A percentile compares a stretch with the other conserved stretches of the same genome.
Evolutionary conservation across 2,113 vertebrate genomes (phyloP).

Genomic region (Spermophilus dauricus): DNA sequence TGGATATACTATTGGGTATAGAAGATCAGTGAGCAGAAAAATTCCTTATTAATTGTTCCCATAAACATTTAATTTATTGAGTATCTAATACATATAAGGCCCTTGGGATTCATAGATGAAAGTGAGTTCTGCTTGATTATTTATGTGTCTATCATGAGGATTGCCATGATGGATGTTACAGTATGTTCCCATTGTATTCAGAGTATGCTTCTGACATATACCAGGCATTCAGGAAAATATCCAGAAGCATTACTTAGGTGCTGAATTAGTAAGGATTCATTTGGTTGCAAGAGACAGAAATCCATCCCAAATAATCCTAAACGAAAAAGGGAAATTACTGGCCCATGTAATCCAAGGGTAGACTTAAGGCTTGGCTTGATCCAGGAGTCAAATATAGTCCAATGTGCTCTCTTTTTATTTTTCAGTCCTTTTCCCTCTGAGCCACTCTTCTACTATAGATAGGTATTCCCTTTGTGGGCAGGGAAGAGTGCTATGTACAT

Average conservation of each 20-base stretch:
- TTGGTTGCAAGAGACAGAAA: slow-evolving; percentile 16
- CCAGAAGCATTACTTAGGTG: not conserved
- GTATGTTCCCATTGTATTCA: not conserved
- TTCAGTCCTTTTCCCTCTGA: not conserved
- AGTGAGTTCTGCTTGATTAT: not conserved
- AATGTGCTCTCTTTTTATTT: not conserved
- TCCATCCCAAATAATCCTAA: not conserved
- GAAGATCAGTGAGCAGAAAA: not conserved
- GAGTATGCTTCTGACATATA: not conserved
- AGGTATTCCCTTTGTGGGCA: not conserved
- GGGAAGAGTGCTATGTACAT: not conserved
- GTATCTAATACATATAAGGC: not conserved
- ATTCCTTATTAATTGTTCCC: not conserved
- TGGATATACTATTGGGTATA: not conserved
- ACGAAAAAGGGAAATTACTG: not conserved
- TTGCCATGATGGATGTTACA: not conserved
- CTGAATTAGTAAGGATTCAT: not conserved
- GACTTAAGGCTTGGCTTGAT: not conserved
- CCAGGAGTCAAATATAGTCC: not conserved
- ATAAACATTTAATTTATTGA: not conserved
- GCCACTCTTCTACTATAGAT: not conserved
- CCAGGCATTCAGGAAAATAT: not conserved
- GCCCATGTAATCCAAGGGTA: not conserved
- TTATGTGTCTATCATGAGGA: not conserved
- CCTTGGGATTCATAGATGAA: not conserved